Evolutionary conservation across 2,797 vertebrate genomes (phyloP).

Genomic region (Parauchenoglanis punctatus): DNA sequence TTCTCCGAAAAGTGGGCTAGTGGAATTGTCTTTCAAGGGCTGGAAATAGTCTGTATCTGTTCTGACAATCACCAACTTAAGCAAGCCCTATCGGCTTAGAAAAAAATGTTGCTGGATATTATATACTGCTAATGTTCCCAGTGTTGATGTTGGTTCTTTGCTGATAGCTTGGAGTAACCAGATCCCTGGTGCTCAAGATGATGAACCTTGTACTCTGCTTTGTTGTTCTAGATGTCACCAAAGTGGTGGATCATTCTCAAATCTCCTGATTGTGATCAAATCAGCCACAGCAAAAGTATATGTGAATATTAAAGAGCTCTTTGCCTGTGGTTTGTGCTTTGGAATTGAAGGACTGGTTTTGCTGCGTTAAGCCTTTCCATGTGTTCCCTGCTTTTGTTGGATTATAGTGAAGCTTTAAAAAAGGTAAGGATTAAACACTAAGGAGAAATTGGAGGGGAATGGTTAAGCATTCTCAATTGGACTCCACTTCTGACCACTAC

Average conservation of each 20-base stretch:
- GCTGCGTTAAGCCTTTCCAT: not conserved
- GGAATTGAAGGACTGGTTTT: not conserved
- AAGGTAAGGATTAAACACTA: conserved; percentile 21
- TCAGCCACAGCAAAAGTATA: not conserved
- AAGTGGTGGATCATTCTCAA: not conserved
- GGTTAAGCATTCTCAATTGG: not conserved
- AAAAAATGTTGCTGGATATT: conserved; percentile 49
- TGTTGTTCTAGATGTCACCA: not conserved
- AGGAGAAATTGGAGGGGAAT: not conserved
- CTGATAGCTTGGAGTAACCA: conserved; percentile 10
- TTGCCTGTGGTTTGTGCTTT: not conserved
- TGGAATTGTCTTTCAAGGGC: conserved; percentile 56
- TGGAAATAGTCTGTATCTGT: conserved; percentile 63
- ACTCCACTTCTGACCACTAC: not conserved
- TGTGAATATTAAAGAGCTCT: conserved; percentile 29
- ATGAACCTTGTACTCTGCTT: not conserved
- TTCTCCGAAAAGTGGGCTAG: conserved; percentile 41
- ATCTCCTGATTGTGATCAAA: not conserved
- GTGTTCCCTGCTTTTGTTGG: not conserved
- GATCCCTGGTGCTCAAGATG: not conserved
- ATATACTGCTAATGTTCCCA: conserved; percentile 24
- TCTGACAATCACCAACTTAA: conserved; percentile 59
- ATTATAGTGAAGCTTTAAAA: not conserved
- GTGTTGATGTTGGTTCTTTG: conserved; percentile 16
- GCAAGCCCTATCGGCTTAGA: conserved; percentile 25